Conservation (phyloP, 23 tunicate species). For the Halocynthia roretzi region DNA sequence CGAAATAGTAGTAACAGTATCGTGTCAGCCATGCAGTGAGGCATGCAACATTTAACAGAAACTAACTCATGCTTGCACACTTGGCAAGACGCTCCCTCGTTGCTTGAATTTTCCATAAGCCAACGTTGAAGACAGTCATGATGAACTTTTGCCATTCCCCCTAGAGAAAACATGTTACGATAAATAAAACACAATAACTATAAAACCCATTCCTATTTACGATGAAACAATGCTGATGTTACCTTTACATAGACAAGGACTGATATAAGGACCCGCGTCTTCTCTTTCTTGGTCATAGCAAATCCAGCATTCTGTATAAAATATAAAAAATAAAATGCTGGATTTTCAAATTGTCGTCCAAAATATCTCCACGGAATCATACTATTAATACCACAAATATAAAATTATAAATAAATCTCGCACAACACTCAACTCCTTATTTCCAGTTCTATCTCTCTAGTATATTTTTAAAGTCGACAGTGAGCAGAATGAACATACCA, state of each 20-base stretch:
- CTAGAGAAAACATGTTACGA: slow-evolving; percentile 22
- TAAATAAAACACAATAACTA: neutral
- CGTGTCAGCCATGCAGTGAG: neutral
- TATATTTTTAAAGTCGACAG: too few species aligned
- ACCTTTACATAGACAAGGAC: slow-evolving; percentile 89
- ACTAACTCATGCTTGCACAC: slow-evolving; percentile 87
- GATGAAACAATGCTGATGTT: neutral
- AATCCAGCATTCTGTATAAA: slow-evolving; percentile 78
- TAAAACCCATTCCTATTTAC: neutral
- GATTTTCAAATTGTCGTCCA: too few species aligned
- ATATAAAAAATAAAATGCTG: neutral
- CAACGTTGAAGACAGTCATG: slow-evolving; percentile 84
- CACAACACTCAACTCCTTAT: too few species aligned
- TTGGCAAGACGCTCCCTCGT: slow-evolving; percentile 53
- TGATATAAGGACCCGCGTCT: slow-evolving; percentile 58
- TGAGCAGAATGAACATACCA: neutral
- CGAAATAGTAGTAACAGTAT: neutral
- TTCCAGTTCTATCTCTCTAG: too few species aligned
- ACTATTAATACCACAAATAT: too few species aligned
- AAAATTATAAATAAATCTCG: too few species aligned
- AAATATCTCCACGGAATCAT: too few species aligned
- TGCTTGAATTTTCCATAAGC: slow-evolving; percentile 52
- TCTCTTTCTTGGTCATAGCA: slow-evolving; percentile 72
- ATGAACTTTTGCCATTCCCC: slow-evolving; percentile 92
- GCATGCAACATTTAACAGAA: neutral